These are phyloP conservation scores for Drosophila hamatofila DNA, from an alignment of 2,888 invertebrate genomes.

Conservation along the genomic window DNA sequence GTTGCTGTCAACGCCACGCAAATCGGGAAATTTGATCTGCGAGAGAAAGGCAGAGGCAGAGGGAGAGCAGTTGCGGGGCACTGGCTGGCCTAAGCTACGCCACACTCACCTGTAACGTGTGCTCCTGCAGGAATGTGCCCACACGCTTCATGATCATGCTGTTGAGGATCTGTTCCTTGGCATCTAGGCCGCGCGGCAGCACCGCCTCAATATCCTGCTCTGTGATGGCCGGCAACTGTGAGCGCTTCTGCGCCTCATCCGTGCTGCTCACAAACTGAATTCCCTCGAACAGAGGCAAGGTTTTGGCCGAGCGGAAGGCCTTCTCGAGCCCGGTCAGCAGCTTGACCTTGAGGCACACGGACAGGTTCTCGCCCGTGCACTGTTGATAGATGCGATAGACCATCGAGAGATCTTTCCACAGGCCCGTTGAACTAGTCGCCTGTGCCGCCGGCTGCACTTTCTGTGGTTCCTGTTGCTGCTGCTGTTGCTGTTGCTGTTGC, in stretches of 20 bases:
- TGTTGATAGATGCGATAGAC: conserved; percentile 93
- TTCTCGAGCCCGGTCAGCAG: conserved; percentile 91
- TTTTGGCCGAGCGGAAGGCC: conserved; percentile 88
- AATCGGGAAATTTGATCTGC: conserved; percentile 87
- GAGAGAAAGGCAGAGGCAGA: neutral
- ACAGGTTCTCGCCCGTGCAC: conserved; percentile 89
- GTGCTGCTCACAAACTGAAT: conserved; percentile 90
- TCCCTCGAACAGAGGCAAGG: conserved; percentile 90
- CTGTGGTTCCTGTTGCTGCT: conserved; percentile 31
- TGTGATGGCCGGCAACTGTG: conserved; percentile 69
- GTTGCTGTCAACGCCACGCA: conserved; percentile 79
- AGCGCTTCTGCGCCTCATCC: conserved; percentile 57
- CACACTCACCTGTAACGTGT: conserved; percentile 90
- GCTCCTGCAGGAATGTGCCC: conserved; percentile 90
- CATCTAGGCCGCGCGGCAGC: conserved; percentile 90
- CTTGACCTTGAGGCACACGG: conserved; percentile 92
- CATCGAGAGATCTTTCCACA: conserved; percentile 88
- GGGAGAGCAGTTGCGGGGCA: neutral
- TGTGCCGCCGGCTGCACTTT: conserved; percentile 17
- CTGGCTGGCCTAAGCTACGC: neutral
- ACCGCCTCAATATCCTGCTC: conserved; percentile 90
- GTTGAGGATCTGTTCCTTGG: conserved; percentile 90
- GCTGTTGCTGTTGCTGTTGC: conserved; percentile 28
- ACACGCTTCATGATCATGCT: conserved; percentile 91
- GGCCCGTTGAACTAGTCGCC: conserved; percentile 52